These are phyloP conservation scores for Eira barbara DNA, from an alignment of 2,113 vertebrate species.

Conservation along the genomic window DNA sequence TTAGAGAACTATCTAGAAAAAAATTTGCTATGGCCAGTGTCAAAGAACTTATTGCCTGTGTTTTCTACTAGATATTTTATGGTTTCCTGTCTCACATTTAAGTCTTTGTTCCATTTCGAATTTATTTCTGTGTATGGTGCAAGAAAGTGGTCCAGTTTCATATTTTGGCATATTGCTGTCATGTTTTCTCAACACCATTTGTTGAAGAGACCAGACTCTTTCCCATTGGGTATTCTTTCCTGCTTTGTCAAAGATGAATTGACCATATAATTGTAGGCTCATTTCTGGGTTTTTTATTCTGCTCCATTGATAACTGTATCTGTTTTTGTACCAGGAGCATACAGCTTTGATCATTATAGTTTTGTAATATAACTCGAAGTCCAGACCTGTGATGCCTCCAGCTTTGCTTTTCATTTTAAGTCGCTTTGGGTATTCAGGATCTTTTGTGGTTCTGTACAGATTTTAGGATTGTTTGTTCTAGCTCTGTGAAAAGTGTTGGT, in stretches of 20 bases:
- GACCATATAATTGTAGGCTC: background rate
- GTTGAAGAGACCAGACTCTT: background rate
- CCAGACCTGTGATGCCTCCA: background rate
- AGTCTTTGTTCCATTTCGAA: background rate
- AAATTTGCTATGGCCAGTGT: background rate
- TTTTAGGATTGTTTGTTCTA: too few species aligned
- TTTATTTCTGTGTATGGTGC: background rate
- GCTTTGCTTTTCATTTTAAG: background rate
- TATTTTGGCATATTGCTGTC: background rate
- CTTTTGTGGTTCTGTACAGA: background rate
- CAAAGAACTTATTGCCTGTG: background rate
- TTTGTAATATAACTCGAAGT: background rate
- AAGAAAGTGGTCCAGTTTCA: background rate
- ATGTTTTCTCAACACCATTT: background rate
- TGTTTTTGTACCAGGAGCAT: background rate
- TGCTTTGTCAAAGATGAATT: background rate
- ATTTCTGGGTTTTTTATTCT: background rate
- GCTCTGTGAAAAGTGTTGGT: too few species aligned
- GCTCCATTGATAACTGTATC: background rate
- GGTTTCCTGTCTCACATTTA: background rate
- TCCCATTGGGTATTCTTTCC: background rate
- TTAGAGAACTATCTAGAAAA: background rate
- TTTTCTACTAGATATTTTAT: background rate
- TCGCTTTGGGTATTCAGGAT: background rate
- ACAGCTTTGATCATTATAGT: background rate